Evolutionary conservation across 1,140 invertebrate species (phyloP), one percentile per base, ranked within the genome.

Genomic region (Ruditapes philippinarum): DNA sequence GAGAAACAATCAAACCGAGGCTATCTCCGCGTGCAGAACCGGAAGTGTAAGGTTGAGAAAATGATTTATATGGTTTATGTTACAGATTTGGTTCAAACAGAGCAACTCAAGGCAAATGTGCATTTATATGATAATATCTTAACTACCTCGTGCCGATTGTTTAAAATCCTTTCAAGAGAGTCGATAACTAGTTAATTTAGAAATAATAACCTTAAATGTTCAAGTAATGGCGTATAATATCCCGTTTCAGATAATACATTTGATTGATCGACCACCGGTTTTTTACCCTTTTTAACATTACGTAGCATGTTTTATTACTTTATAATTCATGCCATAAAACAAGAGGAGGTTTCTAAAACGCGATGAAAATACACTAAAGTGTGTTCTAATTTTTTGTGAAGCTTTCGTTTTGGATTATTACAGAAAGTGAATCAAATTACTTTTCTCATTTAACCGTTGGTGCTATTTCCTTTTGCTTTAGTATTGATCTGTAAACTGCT

Each of bases 41-140:
- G 45, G 74, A 78, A 78, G 74, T 54, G 42, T 49, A n/a, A 31
- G 31, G 42, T 78, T 51, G 45, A 54, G 45, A 51, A 51, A 51
- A 51, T 78, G 74, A 78, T 78, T 78, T 78, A 78, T 78, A 49
- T 33, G 74, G 74, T 78, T 78, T 78, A 36, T 78, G 45, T 78
- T 78, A 78, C 74, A 36, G 45, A 78, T 78, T 54, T 36, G 5
- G 45, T 51, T 51, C 74, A 78, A 54, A 22, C 22, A 31, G 45
- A 51, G 31, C 74, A 14, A 78, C 42, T 31, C 28, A 22, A 49
- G 70, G 25, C n/a, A 74, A 74, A 49, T 74, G 42, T 49, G 42
- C 70, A 25, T 51, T 49, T 49, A 74, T 74, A n/a, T 22, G 74
- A 78, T 78, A 51, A 51, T 31, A 78, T 78, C 74, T 78, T 54